phyloP scores from a whole-genome alignment of 1,140 invertebrate species.

The Sweltsa coloradensis region DNA sequence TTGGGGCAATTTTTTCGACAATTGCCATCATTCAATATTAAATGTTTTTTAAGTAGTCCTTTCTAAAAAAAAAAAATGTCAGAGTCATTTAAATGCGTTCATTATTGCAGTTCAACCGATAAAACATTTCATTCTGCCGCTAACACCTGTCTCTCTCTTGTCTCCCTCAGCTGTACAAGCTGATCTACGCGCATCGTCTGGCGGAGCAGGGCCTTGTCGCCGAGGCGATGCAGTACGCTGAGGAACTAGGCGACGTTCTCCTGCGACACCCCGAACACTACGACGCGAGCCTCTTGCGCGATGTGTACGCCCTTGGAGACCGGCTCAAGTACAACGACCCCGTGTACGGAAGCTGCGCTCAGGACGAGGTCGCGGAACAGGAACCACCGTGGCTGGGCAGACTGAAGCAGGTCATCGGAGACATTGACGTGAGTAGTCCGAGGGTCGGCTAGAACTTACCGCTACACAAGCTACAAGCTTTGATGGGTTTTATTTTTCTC shows the following conservation, averaged over 20 bases:
- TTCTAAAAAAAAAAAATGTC: no score
- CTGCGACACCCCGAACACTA: conserved; percentile 39
- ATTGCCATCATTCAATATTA: no score
- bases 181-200: conserved; percentile 46
- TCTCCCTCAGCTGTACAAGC: conserved; percentile 67
- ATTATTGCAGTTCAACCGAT: no score
- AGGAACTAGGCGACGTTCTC: conserved; percentile 54
- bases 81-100: no score
- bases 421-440: conserved; percentile 7
- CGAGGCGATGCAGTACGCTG: conserved; percentile 69
- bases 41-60: no score
- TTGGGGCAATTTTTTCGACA: no score
- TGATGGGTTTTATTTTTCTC: no score
- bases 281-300: conserved; percentile 43
- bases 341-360: conserved; percentile 32
- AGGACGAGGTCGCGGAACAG: conserved; percentile 21
- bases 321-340: conserved; percentile 73
- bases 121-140: no score
- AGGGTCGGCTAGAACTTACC: no score
- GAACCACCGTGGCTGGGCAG: conserved; percentile 17
- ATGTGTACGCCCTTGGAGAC: conserved; percentile 52
- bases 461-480: no score
- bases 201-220: conserved; percentile 64
- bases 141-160: no score
- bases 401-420: not conserved